Base-by-base conservation (phyloP, 2,888 invertebrate genomes). In the Chironomus tentans region DNA sequence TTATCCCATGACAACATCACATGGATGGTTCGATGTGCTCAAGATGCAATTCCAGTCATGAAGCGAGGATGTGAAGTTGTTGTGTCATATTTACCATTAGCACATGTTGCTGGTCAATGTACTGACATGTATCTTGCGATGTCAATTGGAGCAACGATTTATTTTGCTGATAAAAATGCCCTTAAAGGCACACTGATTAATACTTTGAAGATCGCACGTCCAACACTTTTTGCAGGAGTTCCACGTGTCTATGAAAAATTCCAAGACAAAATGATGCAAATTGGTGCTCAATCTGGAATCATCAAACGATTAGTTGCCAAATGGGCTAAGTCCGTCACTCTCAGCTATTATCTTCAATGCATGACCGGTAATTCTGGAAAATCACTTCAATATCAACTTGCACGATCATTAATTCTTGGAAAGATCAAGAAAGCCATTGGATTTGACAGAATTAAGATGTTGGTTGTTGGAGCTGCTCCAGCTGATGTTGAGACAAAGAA, bases 171-270 rank as follows among this genome's bases (percentile, higher is more conserved):
- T 81, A 93, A 92, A 78, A 91, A 95, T 83, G 96, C 95, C 1
- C 85, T 97, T 3, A 96, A 93, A 84, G 94, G 94, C 73, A 89
- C 89, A 76, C 84, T 95, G 77, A 86, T 94, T 1, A 89, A 91
- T 77, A 92, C 93, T 0, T 84, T 95, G 78, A 86, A 87, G 80
- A 90, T 91, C 82, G 92, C 92, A 12, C 87, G 89, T 78, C 97
- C 97, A 0, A 95, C 96, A 5, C 87, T 88, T 77, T 94, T 97
- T 80, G 85, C 97, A 78, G 96, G 91, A 1, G 96, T 97, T 2
- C 97, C 97, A 13, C 87, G 97, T 79, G 94, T 97, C 4, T 97
- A 91, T 91, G 97, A 97, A 83, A 97, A 97, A 83, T 94, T 97
- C 83, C 88, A 92, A 81, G 97, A 96, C 81, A 92, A 91, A 81